A percentile compares a stretch with the other conserved stretches of the same genome.
These are phyloP conservation scores for Octomys mimax DNA, from an alignment of 2,797 vertebrate genomes.

Conservation along the genomic window DNA sequence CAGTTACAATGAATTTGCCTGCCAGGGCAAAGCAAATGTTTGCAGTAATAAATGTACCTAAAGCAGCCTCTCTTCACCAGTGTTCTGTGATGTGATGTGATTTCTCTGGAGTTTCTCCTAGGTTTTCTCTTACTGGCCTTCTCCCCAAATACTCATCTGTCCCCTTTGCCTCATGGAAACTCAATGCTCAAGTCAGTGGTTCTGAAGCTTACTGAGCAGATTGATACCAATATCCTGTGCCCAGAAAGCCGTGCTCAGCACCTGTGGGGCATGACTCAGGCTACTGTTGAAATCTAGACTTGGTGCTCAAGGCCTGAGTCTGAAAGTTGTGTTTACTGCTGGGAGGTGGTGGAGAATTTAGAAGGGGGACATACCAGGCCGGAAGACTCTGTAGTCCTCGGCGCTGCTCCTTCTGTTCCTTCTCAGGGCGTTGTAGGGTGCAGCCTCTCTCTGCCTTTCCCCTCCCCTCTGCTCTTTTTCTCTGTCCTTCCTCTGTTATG, in stretches of 20 bases:
- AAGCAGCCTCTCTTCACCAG: background rate
- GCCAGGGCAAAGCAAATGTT: conserved; percentile 5
- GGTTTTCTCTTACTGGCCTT: background rate
- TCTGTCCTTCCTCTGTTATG: background rate
- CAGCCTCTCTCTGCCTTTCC: background rate
- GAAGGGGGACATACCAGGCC: background rate
- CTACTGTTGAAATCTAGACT: background rate
- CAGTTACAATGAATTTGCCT: background rate
- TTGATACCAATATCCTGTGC: too few species aligned
- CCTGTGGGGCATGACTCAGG: background rate
- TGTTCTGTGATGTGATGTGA: background rate
- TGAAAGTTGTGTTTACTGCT: background rate
- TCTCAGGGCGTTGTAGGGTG: too few species aligned
- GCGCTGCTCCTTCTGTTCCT: too few species aligned
- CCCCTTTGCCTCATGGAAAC: background rate
- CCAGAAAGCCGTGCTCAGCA: background rate
- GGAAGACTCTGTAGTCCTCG: background rate
- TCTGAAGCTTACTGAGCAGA: background rate
- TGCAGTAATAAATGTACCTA: background rate
- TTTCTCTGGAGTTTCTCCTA: background rate
- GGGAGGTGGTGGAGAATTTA: background rate
- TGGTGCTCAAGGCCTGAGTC: background rate
- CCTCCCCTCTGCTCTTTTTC: background rate
- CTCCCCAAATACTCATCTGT: background rate
- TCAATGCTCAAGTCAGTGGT: background rate